Evolutionary conservation across 35 echinoderm and acorn worm species (phyloP).

Genomic region (Ophioderma brevispina): DNA sequence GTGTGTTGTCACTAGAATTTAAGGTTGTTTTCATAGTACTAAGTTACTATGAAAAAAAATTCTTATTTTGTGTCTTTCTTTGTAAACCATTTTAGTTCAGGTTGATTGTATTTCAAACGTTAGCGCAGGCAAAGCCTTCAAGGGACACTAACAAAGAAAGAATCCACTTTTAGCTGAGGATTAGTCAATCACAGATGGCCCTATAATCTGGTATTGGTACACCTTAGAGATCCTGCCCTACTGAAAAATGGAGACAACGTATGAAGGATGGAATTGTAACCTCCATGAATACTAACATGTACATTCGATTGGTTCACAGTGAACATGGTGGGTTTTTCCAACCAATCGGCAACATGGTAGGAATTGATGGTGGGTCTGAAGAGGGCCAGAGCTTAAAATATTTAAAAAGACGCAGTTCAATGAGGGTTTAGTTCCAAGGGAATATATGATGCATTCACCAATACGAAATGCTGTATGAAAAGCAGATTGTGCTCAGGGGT

Average conservation of each 20-base stretch:
- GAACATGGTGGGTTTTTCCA: too few species aligned
- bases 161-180: conserved; percentile 16
- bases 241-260: conserved; percentile 36
- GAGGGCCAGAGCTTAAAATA: not conserved
- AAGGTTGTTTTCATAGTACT: too few species aligned
- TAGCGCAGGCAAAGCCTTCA: conserved; percentile 8
- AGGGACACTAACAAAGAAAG: conserved; percentile 50
- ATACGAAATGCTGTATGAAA: too few species aligned
- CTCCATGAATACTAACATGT: not conserved
- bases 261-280: not conserved
- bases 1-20: too few species aligned
- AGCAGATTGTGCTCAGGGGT: too few species aligned
- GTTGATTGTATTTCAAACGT: conserved; percentile 32
- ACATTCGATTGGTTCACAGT: too few species aligned
- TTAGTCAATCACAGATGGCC: conserved; percentile 21
- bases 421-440: too few species aligned
- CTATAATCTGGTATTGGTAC: conserved; percentile 37
- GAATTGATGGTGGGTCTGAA: not conserved
- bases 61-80: too few species aligned
- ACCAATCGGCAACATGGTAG: not conserved
- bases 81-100: too few species aligned
- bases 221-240: conserved; percentile 46
- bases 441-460: too few species aligned
- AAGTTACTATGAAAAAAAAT: too few species aligned
- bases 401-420: not conserved